Percentiles rank a stretch among this genome's conserved stretches.
phyloP scores from a whole-genome alignment of 2,113 vertebrate species.

The Pseudorectes ferrugineus region DNA sequence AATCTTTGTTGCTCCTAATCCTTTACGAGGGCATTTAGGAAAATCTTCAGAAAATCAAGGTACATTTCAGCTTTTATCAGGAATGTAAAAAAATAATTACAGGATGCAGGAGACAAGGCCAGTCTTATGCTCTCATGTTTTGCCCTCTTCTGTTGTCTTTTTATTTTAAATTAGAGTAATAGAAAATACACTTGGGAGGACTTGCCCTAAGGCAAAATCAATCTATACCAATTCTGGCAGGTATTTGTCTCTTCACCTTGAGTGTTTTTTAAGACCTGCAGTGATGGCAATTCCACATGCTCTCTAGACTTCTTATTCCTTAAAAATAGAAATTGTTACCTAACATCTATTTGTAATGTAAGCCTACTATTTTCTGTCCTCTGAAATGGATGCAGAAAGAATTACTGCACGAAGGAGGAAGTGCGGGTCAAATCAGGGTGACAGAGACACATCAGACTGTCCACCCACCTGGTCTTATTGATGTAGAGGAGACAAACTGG shows the following conservation, averaged over 20 bases:
- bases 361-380: not conserved
- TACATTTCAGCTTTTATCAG: not conserved
- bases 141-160: not conserved
- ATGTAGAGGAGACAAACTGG: not conserved
- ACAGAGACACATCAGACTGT: not conserved
- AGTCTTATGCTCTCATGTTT: not conserved
- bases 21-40: not conserved
- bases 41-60: not conserved
- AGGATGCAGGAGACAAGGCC: not conserved
- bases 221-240: not conserved
- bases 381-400: not conserved
- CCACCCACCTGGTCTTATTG: not conserved
- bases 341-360: not conserved
- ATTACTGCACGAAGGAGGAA: not conserved
- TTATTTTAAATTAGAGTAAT: not conserved
- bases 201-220: not conserved
- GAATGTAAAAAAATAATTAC: not conserved
- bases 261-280: not conserved
- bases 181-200: not conserved
- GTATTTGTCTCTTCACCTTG: not conserved
- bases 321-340: not conserved
- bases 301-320: not conserved
- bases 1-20: not conserved
- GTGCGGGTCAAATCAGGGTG: not conserved
- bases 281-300: not conserved